Base-by-base conservation (phyloP, 2,797 vertebrate species). In the Lindbergichthys nudifrons region DNA sequence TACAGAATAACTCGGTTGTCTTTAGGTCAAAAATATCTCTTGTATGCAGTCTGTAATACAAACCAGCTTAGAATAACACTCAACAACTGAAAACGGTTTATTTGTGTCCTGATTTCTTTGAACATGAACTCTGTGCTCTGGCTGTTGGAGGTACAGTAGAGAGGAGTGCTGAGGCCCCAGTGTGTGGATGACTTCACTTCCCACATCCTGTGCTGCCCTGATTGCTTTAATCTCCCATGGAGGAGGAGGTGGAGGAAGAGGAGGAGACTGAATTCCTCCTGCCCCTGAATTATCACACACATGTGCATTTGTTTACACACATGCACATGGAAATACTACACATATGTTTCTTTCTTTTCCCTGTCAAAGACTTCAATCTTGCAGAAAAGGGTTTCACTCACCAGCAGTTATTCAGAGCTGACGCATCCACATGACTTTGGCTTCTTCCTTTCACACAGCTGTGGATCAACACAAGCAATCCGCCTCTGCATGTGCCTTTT, bases 121-220 rank as follows among this genome's bases (percentile, higher is more conserved):
- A 79, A 58, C 43, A 4, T 73, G 62, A 84, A 48, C 50, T n/a
- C 39, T 48, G 57, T 26, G 64, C 56, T 81, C 21, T 11, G 71
- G 51, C 77, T 77, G 75, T 60, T 73, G 77, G 80, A 70, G 73
- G 73, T 74, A 21, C 30, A 39, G 68, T 74, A 21, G 36, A 39
- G 68, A 63, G 10, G 73, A 86, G 80, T 2, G 50, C 36, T 30
- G 81, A 72, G 82, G 87, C 86, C 88, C 75, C 79, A 87, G 89
- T 92, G 90, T 88, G 90, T 86, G 82, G 87, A 92, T 95, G 93
- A 96, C 92, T 87, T 95, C 94, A 94, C 91, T 92, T 92, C 94
- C 92, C 92, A 92, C 94, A 95, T 95, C 93, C 94, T 94, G 92
- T 89, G 87, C 87, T 90, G 87, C 52, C 3, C 83, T 92, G 90